phyloP scores from a whole-genome alignment of 2,888 invertebrate species.

The Ichneumon xanthorius region DNA sequence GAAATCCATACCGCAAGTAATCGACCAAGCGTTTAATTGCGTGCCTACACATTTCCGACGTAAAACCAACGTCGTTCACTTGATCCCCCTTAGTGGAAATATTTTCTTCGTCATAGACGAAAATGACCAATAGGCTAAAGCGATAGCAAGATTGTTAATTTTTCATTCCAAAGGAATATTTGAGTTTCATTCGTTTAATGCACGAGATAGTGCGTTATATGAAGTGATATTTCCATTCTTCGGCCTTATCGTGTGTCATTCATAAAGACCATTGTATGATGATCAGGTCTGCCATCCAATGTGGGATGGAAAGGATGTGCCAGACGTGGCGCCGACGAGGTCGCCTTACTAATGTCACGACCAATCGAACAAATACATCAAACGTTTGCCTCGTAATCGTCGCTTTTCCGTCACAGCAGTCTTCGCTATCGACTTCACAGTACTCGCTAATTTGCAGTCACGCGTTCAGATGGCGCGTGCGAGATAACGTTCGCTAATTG shows the following conservation, averaged over 20 bases:
- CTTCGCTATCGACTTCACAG: conserved; percentile 6
- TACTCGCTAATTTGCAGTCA: conserved; percentile 48
- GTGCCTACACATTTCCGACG: too few relatives aligned
- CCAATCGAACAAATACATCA: conserved; percentile 27
- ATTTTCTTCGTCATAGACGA: too few relatives aligned
- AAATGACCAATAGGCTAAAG: too few relatives aligned
- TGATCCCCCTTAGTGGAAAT: too few relatives aligned
- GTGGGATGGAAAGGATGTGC: background rate
- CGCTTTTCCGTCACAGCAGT: background rate
- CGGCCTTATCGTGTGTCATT: background rate
- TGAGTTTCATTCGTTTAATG: background rate
- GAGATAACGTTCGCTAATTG: conserved; percentile 61
- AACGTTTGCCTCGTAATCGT: background rate
- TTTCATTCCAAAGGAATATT: background rate
- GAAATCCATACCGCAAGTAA: too few relatives aligned
- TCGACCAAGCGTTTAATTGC: too few relatives aligned
- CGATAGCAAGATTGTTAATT: too few relatives aligned
- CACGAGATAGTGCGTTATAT: background rate
- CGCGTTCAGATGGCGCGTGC: conserved; percentile 60
- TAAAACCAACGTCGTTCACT: too few relatives aligned
- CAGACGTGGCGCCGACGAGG: conserved; percentile 1
- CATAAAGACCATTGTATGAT: background rate
- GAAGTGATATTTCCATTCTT: background rate
- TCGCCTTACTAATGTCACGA: conserved; percentile 29
- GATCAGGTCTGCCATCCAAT: background rate